Evolutionary conservation across 1,140 invertebrate genomes (phyloP).

Genomic region (Maconellicoccus hirsutus): DNA sequence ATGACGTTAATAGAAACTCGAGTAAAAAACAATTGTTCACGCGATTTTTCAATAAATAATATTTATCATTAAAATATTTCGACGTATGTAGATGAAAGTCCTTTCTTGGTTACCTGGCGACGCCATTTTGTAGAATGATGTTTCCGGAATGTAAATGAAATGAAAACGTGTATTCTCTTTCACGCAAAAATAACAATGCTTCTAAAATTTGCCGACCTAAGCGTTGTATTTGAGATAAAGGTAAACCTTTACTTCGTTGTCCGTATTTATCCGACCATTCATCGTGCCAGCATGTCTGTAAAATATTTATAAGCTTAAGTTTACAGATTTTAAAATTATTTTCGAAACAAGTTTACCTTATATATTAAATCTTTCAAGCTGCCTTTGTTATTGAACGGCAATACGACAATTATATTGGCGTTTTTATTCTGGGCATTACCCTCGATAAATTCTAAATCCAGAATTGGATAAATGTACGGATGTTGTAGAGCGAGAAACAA

Average conservation of each 20-base stretch:
- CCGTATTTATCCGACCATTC: slow-evolving; percentile 59
- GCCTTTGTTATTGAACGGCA: slow-evolving; percentile 68
- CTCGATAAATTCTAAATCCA: slow-evolving; percentile 60
- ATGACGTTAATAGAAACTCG: too few species aligned
- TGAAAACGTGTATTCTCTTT: slow-evolving; percentile 74
- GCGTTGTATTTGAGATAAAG: slow-evolving; percentile 63
- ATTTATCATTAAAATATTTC: not conserved
- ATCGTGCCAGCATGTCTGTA: slow-evolving; percentile 50
- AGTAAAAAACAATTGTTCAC: too few species aligned
- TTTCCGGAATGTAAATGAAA: slow-evolving; percentile 81
- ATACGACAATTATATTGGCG: slow-evolving; percentile 54
- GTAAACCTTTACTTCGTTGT: slow-evolving; percentile 50
- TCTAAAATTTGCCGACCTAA: slow-evolving; percentile 79
- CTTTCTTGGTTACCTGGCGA: slow-evolving; percentile 45
- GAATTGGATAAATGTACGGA: slow-evolving; percentile 79
- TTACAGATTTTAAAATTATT: too few species aligned
- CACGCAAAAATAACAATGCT: slow-evolving; percentile 71
- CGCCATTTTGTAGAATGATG: slow-evolving; percentile 79
- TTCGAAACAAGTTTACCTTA: slow-evolving; percentile 51
- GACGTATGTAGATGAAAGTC: not conserved
- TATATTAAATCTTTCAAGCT: slow-evolving; percentile 83
- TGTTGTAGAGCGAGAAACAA: slow-evolving; percentile 76
- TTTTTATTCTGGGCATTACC: slow-evolving; percentile 38
- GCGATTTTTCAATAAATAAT: too few species aligned
- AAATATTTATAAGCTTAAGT: slow-evolving; percentile 11